Conservation (phyloP, 2,888 invertebrate species). For the Mystacides longicornis region DNA sequence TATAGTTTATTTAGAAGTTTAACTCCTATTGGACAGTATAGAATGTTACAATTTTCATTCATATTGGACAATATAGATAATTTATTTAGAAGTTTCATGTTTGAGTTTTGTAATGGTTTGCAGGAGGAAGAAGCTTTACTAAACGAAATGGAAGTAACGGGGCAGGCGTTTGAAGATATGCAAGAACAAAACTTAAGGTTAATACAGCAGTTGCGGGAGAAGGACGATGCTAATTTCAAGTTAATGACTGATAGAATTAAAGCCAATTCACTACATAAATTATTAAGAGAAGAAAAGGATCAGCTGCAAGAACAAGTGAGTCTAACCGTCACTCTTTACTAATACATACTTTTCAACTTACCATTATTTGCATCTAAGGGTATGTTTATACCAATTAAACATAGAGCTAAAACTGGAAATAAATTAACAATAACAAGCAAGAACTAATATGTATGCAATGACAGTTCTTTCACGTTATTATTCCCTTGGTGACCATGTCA, state of each 20-base stretch:
- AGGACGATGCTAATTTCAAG: conserved; percentile 98
- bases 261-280: conserved; percentile 90
- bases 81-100: neutral
- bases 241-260: conserved; percentile 96
- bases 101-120: conserved; percentile 23
- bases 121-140: conserved; percentile 92
- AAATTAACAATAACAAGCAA: no score
- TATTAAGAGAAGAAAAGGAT: conserved; percentile 91
- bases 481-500: no score
- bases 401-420: no score
- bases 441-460: no score
- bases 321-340: neutral
- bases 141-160: conserved; percentile 99
- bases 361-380: no score
- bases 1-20: no score
- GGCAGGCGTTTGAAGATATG: conserved; percentile 99
- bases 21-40: no score
- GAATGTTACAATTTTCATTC: no score
- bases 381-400: no score
- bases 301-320: conserved; percentile 80
- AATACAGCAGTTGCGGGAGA: conserved; percentile 91
- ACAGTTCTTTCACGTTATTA: no score
- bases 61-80: no score
- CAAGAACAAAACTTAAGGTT: conserved; percentile 95
- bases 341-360: neutral